Percentiles rank a stretch among this genome's conserved stretches.
phyloP scores from a whole-genome alignment of 1,140 invertebrate species.

The Atta texana region DNA sequence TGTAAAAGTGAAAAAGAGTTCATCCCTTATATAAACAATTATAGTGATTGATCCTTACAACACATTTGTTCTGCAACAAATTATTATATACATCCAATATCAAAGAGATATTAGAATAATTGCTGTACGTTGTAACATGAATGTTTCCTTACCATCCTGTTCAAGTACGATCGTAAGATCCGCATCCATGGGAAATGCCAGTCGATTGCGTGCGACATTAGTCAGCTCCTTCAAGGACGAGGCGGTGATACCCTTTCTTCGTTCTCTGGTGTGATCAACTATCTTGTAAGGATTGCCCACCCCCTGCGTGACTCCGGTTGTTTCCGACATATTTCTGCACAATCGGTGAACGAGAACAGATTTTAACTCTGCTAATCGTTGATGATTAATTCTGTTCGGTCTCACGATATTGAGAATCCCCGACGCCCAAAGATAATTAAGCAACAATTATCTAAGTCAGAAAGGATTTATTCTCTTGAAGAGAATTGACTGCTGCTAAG shows the following conservation, averaged over 20 bases:
- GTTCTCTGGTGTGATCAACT: constrained; percentile 91
- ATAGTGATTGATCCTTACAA: not conserved
- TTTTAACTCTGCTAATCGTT: constrained; percentile 17
- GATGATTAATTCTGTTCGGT: not conserved
- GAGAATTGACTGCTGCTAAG: constrained; percentile 63
- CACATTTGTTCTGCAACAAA: not conserved
- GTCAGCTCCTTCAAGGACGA: constrained; percentile 91
- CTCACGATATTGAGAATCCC: not conserved
- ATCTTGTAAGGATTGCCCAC: constrained; percentile 88
- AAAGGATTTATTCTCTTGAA: constrained; percentile 33
- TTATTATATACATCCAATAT: not conserved
- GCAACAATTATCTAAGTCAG: constrained; percentile 28
- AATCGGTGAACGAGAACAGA: constrained; percentile 29
- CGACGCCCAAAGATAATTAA: constrained; percentile 21
- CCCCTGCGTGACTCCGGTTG: constrained; percentile 74
- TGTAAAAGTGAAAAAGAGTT: not conserved
- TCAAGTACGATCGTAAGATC: constrained; percentile 92
- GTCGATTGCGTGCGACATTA: constrained; percentile 83
- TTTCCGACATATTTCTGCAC: constrained; percentile 77
- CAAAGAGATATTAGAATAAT: not conserved
- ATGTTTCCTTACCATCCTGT: constrained; percentile 88
- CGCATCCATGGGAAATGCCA: constrained; percentile 84
- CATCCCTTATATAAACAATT: constrained; percentile 2
- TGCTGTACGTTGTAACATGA: not conserved
- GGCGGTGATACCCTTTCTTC: constrained; percentile 93